phyloP scores from a whole-genome alignment of 2,888 invertebrate genomes.

The Drosophila leonis region DNA sequence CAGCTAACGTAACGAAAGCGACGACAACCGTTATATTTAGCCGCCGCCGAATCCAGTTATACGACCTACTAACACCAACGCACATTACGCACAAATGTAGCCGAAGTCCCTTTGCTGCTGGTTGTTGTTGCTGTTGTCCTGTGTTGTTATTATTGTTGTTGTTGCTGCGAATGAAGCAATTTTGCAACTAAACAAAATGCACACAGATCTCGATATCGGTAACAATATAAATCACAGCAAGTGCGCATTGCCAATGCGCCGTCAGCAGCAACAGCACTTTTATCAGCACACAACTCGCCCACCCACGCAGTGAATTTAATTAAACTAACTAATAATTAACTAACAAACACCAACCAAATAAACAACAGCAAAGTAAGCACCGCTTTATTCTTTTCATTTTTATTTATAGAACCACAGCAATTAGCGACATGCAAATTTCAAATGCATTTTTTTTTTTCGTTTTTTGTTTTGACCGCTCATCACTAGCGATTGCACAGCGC shows the following conservation, averaged over 20 bases:
- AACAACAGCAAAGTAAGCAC: constrained; percentile 76
- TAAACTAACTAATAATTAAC: constrained; percentile 28
- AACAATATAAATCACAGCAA: constrained; percentile 57
- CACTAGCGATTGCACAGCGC: constrained; percentile 48
- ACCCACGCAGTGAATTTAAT: constrained; percentile 72
- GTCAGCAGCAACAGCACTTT: constrained; percentile 69
- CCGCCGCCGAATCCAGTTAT: constrained; percentile 64
- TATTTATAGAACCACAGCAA: constrained; percentile 29
- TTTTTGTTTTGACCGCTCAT: constrained; percentile 60
- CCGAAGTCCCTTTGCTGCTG: constrained; percentile 20
- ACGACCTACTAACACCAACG: constrained; percentile 67
- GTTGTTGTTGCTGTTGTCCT: constrained; percentile 49
- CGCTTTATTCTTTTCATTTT: constrained; percentile 51
- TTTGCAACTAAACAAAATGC: constrained; percentile 66
- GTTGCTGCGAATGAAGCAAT: constrained; percentile 24
- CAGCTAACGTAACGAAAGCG: constrained; percentile 58
- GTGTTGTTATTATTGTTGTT: constrained; percentile 33
- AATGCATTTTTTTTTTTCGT: constrained; percentile 52
- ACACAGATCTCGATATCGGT: constrained; percentile 67
- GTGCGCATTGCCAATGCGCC: constrained; percentile 59
- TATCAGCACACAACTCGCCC: constrained; percentile 76
- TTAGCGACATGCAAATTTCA: constrained; percentile 2
- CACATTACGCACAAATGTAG: constrained; percentile 67
- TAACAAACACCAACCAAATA: constrained; percentile 44
- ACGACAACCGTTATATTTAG: constrained; percentile 74